These are phyloP conservation scores for Mobula birostris DNA, from an alignment of 2,113 vertebrate genomes.

Conservation along the genomic window DNA sequence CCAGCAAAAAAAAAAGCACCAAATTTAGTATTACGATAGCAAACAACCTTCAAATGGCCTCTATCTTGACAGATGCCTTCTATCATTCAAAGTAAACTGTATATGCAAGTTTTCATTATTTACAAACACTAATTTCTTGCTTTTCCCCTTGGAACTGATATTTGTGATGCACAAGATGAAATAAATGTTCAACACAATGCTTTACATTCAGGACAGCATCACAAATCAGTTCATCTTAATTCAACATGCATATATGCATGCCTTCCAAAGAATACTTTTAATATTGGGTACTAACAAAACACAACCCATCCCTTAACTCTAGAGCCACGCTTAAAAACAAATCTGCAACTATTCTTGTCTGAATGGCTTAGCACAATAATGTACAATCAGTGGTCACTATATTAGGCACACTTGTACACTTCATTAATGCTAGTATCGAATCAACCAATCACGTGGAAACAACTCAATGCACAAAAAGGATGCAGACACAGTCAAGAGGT, in stretches of 20 bases:
- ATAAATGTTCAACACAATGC: neutral
- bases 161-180: conserved; percentile 7
- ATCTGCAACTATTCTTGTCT: neutral
- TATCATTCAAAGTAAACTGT: neutral
- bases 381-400: too few relatives aligned
- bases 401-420: too few relatives aligned
- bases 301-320: neutral
- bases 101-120: neutral
- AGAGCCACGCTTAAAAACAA: neutral
- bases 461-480: too few relatives aligned
- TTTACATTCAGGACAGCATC: neutral
- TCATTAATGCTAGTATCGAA: too few relatives aligned
- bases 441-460: too few relatives aligned
- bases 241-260: neutral
- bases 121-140: neutral
- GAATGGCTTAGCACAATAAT: neutral
- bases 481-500: too few relatives aligned
- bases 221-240: neutral
- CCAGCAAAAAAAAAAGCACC: too few relatives aligned
- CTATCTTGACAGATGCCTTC: neutral
- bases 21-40: neutral
- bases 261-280: neutral
- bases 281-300: neutral
- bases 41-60: neutral
- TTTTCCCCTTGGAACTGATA: neutral